Evolutionary conservation across 2,888 invertebrate species (phyloP).

Genomic region (Spodoptera littoralis): DNA sequence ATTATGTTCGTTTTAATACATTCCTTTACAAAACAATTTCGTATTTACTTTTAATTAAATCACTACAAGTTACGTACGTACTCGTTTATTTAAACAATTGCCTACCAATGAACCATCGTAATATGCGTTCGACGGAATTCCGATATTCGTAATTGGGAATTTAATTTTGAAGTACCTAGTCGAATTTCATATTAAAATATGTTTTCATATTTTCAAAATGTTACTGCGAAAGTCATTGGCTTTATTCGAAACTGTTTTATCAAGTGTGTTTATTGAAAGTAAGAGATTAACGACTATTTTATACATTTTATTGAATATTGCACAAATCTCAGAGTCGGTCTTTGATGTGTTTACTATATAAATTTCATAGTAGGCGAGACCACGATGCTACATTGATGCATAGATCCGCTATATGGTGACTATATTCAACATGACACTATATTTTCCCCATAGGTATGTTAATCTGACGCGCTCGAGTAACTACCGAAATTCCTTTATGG

Average conservation of each 20-base stretch:
- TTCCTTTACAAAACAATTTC: slow-evolving; percentile 3
- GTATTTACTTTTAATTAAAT: slow-evolving; percentile 32
- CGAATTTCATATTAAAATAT: slow-evolving; percentile 33
- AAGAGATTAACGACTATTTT: no score
- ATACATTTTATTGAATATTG: no score
- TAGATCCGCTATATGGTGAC: no score
- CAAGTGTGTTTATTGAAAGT: no score
- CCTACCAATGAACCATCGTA: slow-evolving; percentile 18
- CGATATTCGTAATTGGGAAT: slow-evolving; percentile 40
- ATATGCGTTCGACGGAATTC: slow-evolving; percentile 18
- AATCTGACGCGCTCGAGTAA: no score
- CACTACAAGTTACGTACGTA: slow-evolving; percentile 12
- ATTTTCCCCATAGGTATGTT: no score
- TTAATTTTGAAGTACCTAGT: slow-evolving; percentile 32
- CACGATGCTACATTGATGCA: no score
- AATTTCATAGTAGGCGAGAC: no score
- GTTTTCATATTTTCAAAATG: slow-evolving; percentile 43
- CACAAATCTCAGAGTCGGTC: no score
- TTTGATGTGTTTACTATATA: no score
- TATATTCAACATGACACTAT: no score
- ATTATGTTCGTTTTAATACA: slow-evolving; percentile 8
- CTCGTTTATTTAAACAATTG: slow-evolving; percentile 24
- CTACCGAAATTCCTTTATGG: no score
- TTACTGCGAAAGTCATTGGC: slow-evolving; percentile 38
- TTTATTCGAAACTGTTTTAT: slow-evolving; percentile 16